phyloP scores from a whole-genome alignment of 2,797 vertebrate species.

The Austrolebias charrua region DNA sequence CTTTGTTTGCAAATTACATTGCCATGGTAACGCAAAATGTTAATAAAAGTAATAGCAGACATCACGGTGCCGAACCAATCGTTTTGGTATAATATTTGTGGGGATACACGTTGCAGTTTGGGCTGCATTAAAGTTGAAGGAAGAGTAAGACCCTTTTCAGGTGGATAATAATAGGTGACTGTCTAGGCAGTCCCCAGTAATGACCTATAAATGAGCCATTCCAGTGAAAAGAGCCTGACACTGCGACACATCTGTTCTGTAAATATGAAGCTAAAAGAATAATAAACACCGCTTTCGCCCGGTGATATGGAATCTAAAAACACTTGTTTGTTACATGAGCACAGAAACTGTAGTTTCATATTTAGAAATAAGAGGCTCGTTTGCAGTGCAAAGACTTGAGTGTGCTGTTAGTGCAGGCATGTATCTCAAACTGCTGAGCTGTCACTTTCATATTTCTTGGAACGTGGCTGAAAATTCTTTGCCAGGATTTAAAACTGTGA shows the following conservation, averaged over 20 bases:
- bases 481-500: slow-evolving; percentile 12
- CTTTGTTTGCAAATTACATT: too few relatives aligned
- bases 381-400: not conserved
- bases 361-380: not conserved
- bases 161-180: too few relatives aligned
- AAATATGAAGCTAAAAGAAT: not conserved
- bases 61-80: too few relatives aligned
- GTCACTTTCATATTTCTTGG: slow-evolving; percentile 20
- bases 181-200: too few relatives aligned
- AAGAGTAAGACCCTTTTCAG: too few relatives aligned
- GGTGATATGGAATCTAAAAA: not conserved
- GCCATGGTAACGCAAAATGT: too few relatives aligned
- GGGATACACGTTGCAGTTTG: too few relatives aligned
- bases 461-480: not conserved
- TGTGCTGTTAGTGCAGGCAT: not conserved
- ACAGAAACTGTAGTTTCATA: slow-evolving; percentile 1
- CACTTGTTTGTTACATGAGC: not conserved
- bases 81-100: too few relatives aligned
- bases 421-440: slow-evolving; percentile 7
- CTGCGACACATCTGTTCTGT: not conserved
- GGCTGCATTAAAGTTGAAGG: too few relatives aligned
- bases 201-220: not conserved
- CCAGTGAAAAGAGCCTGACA: not conserved
- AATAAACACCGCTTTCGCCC: not conserved
- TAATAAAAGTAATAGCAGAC: too few relatives aligned